Evolutionary conservation across 2,797 vertebrate species (phyloP).

Genomic region (Sebastes kiyomatsui): DNA sequence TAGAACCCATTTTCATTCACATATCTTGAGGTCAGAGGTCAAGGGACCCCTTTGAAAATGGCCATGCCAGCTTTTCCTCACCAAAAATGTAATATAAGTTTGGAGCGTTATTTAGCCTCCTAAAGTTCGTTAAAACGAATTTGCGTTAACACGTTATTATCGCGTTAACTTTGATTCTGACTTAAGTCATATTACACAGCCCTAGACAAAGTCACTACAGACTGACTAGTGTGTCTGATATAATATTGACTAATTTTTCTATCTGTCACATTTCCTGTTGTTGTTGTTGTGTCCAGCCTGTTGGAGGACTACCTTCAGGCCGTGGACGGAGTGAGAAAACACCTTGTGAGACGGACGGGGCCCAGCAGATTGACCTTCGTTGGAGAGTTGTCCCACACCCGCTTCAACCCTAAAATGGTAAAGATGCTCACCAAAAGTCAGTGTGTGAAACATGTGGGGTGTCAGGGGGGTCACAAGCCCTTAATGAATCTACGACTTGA

Average conservation of each 20-base stretch:
- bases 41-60: no score
- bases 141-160: no score
- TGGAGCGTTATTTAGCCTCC: no score
- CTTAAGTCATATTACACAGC: neutral
- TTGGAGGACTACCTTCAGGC: conserved; percentile 92
- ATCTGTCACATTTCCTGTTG: neutral
- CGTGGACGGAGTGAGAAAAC: conserved; percentile 90
- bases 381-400: conserved; percentile 92
- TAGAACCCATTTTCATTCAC: no score
- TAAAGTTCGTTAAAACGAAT: no score
- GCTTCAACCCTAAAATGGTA: conserved; percentile 97
- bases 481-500: no score
- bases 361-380: conserved; percentile 89
- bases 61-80: no score
- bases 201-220: neutral
- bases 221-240: neutral
- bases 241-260: neutral
- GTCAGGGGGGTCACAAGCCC: neutral
- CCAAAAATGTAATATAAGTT: no score
- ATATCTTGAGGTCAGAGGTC: no score
- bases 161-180: no score
- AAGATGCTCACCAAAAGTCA: neutral
- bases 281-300: conserved; percentile 70
- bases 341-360: conserved; percentile 87
- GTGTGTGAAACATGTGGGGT: neutral